Base-by-base conservation (phyloP, 1,140 invertebrate genomes). In the Zaprionus gabonicus region DNA sequence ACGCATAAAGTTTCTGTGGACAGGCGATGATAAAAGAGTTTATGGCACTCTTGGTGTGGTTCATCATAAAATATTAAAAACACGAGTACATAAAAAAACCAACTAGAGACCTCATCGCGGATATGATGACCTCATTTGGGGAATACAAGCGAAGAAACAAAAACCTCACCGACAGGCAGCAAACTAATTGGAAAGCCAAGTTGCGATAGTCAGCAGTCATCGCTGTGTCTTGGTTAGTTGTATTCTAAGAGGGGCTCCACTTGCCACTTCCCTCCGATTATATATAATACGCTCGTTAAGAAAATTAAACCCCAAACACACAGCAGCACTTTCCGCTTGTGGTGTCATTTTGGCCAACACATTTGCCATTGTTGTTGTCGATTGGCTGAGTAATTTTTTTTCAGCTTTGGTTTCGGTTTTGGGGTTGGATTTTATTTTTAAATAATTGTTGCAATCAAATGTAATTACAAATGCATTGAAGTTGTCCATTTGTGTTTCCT, bases 361-460 rank as follows among this genome's bases (percentile, higher is more conserved):
- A 51, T 71, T 71, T 72, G 55, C 38, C 28, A 27, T 25, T 31
- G 31, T 76, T 38, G 44, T 76, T 38, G 44, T 27, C 70, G 58
- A 68, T 82, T 76, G 36, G 51, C 60, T 67, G 27, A 65, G 38
- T 84, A 46, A 53, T 62, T 51, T 65, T 56, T 76, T 75, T 49
- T 81, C 70, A 72, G 27, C 73, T 56, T 10, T 46, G 25, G 62
- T 67, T 74, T 51, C 31, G 56, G 69, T 82, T 81, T 81, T 81
- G 10, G 79, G 56, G 28, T 67, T 49, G 46, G 23, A 23, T 41
- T 80, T 66, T 58, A 73, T 76, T 88, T 88, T 88, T 81, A 73
- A 88, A 88, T 88, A 88, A 90, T 88, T 81, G 85, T 79, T 69
- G 85, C 81, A 88, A 88, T 90, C 85, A 90, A 90, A 84, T 75